Base-by-base conservation (phyloP, 2,888 invertebrate species). In the Octonoba sinensis region DNA sequence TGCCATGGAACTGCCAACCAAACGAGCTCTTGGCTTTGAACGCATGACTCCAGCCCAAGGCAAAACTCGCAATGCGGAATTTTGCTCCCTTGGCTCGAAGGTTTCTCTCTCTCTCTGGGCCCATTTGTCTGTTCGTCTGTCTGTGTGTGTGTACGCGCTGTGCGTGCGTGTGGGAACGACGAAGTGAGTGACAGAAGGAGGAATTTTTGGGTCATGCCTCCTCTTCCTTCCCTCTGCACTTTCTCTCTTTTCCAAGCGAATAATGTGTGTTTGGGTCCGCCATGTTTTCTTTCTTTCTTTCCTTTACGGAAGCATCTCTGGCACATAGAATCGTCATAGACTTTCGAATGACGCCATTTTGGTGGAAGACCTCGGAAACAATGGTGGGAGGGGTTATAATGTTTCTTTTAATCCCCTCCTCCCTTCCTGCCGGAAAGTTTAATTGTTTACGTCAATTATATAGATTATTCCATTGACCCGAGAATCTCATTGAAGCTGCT, bases 121-220 rank as follows among this genome's bases (percentile, higher is more conserved):
- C 51, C 62, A 62, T 69, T 69, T 76, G 77, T 77, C 77, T 77
- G 64, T 22, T 12, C 44, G n/a, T 20, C 18, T 36, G 60, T 47
- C 56, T 57, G 56, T 27, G 46, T 70, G 70, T 36, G 56, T 27
- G 54, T 12, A 27, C 46, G 56, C 44, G 2, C 36, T 73, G 54
- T 56, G 71, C 51, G 62, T 56, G 59, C 65, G 67, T 36, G 65
- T 67, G 75, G 27, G 27, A 60, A 36, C 36, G 36, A 36, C 36
- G 36, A 8, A 11, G 11, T 36, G 36, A 36, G 36, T 36, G 36
- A 36, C 36, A 36, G 36, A 36, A 36, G 8, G 36, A 36, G 54
- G 44, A 64, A 20, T 56, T 54, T 76, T 62, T 76, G 69, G 75
- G 75, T 76, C 75, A 70, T 64, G 77, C 22, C 27, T 27, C 16